phyloP scores from a whole-genome alignment of 2,113 vertebrate genomes.

The Elephas maximus region DNA sequence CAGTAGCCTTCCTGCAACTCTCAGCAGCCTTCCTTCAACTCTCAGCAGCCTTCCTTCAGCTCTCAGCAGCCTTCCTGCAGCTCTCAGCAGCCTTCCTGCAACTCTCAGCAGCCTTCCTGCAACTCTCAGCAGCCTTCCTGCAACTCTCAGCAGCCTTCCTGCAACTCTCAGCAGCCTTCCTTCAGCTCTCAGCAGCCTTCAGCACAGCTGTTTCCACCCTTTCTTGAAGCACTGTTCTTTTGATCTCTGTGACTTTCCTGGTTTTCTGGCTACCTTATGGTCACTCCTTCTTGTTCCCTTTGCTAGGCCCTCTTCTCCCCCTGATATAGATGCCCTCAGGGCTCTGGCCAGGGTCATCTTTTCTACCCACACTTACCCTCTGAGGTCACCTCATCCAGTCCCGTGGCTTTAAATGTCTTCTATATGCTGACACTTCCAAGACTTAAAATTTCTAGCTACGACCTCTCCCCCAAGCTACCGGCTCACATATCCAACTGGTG shows the following conservation, averaged over 20 bases:
- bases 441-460: neutral
- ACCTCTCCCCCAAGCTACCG: neutral
- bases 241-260: neutral
- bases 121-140: no score
- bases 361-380: neutral
- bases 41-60: no score
- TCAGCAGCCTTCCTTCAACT: no score
- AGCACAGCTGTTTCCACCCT: neutral
- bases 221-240: neutral
- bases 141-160: no score
- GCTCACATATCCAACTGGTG: neutral
- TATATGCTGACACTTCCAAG: neutral
- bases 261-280: rapidly evolving
- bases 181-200: neutral
- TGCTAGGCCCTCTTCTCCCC: no score
- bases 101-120: no score
- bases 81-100: no score
- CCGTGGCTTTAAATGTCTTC: neutral
- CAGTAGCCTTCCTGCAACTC: no score
- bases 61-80: no score
- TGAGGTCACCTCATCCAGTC: neutral
- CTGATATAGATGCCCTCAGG: neutral
- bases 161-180: no score
- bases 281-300: neutral
- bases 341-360: neutral